Evolutionary conservation across 2,888 invertebrate genomes (phyloP).

Genomic region (Plagodis dolabraria): DNA sequence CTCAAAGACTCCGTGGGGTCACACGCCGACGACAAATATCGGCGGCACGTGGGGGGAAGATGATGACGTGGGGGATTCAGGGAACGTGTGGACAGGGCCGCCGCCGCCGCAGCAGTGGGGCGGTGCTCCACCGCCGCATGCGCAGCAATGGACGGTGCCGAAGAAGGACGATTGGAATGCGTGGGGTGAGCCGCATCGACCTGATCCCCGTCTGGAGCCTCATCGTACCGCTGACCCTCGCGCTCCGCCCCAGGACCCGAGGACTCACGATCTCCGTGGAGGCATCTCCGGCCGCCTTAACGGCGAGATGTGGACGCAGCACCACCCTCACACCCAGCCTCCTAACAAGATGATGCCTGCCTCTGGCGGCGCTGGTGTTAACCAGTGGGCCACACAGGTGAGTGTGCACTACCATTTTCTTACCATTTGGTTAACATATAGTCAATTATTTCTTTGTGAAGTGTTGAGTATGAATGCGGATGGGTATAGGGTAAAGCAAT

Average conservation of each 20-base stretch:
- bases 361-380: constrained; percentile 72
- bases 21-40: constrained; percentile 95
- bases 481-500: too few species aligned
- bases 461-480: too few species aligned
- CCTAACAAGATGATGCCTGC: constrained; percentile 80
- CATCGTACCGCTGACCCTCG: constrained; percentile 71
- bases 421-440: too few species aligned
- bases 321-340: constrained; percentile 75
- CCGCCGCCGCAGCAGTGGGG: constrained; percentile 89
- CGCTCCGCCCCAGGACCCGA: constrained; percentile 75
- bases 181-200: constrained; percentile 79
- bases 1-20: constrained; percentile 96
- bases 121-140: constrained; percentile 83
- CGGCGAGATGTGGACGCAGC: constrained; percentile 93
- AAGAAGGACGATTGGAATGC: constrained; percentile 84
- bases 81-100: constrained; percentile 95
- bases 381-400: constrained; percentile 85
- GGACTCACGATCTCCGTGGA: constrained; percentile 78
- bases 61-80: constrained; percentile 92
- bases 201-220: constrained; percentile 74
- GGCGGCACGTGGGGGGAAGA: constrained; percentile 98
- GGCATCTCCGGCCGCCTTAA: constrained; percentile 94
- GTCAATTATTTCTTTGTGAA: too few species aligned
- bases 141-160: constrained; percentile 81
- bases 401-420: too few species aligned